Base-by-base conservation (phyloP, 2,888 invertebrate species). In the Temnothorax rugatulus region DNA sequence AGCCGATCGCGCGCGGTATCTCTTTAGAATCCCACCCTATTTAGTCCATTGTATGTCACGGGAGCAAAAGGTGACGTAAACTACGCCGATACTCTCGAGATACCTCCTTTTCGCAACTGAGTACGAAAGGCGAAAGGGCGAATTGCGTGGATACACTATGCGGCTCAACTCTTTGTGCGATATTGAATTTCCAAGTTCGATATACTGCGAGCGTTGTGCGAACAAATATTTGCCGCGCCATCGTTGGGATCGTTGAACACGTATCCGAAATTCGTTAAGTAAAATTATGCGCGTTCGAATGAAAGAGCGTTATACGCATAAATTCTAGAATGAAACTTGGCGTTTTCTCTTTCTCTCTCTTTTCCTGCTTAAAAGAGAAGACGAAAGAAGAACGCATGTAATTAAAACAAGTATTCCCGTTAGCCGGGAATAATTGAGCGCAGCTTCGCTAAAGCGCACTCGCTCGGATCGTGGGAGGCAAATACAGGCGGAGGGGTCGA, bases 181-280 rank as follows among this genome's bases (percentile, higher is more conserved):
- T 79, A 79, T 81, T 79, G 71, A 79, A 79, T 79, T 81, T 81
- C 73, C 47, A 71, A 59, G 79, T 71, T 71, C 59, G 71, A 81
- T 73, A 38, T 44, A 54, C 50, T 13, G 34, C 47, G 59, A 34
- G 71, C 59, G 47, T 79, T 79, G 57, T 50, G 79, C 71, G 79
- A 47, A 38, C 79, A 81, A 81, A 81, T 81, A 81, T 81, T 71
- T 81, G 47, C 59, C 47, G 29, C 41, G 68, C 68, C 54, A 34
- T 44, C 47, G 25, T 21, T 21, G 59, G 57, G 59, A 47, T 38
- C 50, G 34, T 69, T 38, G 71, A 69, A 47, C 69, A 21, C 71
- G 57, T 38, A 59, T 71, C 71, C 71, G 38, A 59, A 50, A 81
- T 47, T 47, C 71, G 38, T 50, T 50, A 21, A 21, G 38, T 8